These are phyloP conservation scores for Minunthozetes semirufus DNA, from an alignment of 2,888 invertebrate species.

Conservation along the genomic window DNA sequence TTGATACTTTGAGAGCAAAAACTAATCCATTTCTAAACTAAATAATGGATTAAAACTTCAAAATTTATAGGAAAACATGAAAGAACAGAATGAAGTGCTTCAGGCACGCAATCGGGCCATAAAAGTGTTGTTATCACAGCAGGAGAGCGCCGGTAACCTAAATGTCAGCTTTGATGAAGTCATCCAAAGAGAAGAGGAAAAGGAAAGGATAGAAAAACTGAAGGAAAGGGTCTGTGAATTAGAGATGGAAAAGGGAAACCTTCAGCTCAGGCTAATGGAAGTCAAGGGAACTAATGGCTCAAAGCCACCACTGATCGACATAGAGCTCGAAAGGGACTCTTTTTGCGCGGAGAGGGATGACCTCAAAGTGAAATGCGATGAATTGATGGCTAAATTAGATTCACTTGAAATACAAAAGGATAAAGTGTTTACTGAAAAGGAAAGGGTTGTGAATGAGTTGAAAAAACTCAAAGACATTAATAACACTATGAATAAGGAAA, in stretches of 20 bases:
- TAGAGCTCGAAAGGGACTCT: background rate
- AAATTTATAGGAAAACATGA: conserved; percentile 60
- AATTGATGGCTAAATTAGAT: conserved; percentile 1
- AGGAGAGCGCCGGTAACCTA: background rate
- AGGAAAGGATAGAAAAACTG: background rate
- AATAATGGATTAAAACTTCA: background rate
- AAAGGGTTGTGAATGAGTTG: background rate
- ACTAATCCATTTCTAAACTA: too few relatives aligned
- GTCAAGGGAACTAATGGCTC: background rate
- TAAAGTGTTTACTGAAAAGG: conserved; percentile 1
- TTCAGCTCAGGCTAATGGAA: background rate
- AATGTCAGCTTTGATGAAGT: conserved; percentile 12
- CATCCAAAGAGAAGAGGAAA: conserved; percentile 3
- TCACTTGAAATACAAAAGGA: conserved; percentile 7
- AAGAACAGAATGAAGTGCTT: conserved; percentile 74
- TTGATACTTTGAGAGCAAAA: too few relatives aligned
- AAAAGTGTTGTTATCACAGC: conserved; percentile 44
- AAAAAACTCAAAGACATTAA: background rate
- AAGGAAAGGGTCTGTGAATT: conserved; percentile 2
- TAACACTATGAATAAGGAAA: background rate
- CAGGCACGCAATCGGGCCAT: conserved; percentile 69
- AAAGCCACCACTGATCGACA: conserved; percentile 2
- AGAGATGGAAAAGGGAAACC: conserved; percentile 4
- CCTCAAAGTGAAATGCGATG: background rate
- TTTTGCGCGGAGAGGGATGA: background rate